Conservation (phyloP, 2,113 vertebrate species). For the Otus sunia region DNA sequence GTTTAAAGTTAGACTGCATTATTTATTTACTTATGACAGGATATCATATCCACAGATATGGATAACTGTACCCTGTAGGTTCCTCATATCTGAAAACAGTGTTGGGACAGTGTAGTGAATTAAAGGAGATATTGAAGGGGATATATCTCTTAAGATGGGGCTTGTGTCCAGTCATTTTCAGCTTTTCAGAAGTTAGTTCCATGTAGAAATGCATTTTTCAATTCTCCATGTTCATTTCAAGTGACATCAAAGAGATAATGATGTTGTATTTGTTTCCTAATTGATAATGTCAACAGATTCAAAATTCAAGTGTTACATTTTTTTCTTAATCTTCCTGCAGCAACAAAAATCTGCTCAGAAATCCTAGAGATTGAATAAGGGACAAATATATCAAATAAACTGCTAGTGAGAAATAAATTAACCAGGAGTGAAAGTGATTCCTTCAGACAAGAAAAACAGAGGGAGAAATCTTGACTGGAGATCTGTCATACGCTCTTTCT, state of each 20-base stretch:
- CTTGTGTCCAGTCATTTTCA: not conserved
- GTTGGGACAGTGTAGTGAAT: not conserved
- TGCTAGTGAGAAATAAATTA: not conserved
- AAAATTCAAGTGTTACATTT: not conserved
- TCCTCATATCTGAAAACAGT: not conserved
- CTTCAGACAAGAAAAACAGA: not conserved
- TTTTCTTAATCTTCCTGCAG: not conserved
- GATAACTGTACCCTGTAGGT: not conserved
- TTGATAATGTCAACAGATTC: not conserved
- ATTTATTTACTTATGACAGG: not conserved
- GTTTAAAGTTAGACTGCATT: not conserved
- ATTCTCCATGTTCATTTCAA: not conserved
- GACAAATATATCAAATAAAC: not conserved
- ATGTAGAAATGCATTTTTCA: not conserved
- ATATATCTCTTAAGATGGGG: not conserved
- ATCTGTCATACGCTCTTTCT: not conserved
- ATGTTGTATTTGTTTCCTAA: not conserved
- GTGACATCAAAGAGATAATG: not conserved
- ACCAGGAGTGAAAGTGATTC: not conserved
- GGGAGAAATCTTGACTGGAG: not conserved
- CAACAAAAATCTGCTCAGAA: not conserved
- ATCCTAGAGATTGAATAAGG: not conserved
- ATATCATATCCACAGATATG: not conserved
- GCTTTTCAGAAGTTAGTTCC: not conserved
- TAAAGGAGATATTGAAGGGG: not conserved